phyloP scores from a whole-genome alignment of 2,113 vertebrate genomes.

The Eulemur macaco region DNA sequence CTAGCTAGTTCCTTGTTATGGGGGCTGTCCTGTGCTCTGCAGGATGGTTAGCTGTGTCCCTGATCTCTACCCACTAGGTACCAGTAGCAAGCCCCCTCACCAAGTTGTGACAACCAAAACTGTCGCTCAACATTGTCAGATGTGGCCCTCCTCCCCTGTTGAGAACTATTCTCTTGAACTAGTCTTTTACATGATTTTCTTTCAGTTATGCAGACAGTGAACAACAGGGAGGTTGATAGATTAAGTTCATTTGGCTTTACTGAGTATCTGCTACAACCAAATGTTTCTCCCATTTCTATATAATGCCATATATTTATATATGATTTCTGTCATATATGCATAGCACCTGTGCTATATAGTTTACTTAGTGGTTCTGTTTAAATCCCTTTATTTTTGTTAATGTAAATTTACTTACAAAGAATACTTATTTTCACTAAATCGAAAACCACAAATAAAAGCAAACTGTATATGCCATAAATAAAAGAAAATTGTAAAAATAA shows the following conservation, averaged over 20 bases:
- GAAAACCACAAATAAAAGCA: neutral
- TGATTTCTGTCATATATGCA: neutral
- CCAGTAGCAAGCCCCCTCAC: neutral
- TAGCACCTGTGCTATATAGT: neutral
- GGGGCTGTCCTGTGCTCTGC: no score
- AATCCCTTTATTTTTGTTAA: neutral
- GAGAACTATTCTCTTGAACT: neutral
- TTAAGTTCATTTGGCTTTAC: slow-evolving; percentile 4
- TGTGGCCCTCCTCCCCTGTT: neutral
- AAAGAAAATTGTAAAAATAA: slow-evolving; percentile 25
- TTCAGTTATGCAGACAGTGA: neutral
- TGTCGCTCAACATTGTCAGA: neutral
- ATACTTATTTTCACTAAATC: slow-evolving; percentile 2
- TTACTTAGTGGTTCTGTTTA: slow-evolving; percentile 38
- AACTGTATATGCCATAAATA: neutral
- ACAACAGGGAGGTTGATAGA: neutral
- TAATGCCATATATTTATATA: neutral
- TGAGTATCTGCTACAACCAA: neutral
- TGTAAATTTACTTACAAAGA: slow-evolving; percentile 6
- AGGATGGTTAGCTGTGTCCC: neutral
- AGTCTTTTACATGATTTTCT: neutral
- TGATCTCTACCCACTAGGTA: neutral
- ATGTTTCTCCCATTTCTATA: neutral
- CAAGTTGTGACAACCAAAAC: neutral
- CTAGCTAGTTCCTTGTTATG: neutral